phyloP scores from a whole-genome alignment of 2,797 vertebrate genomes.

The Telmatherina bonti region DNA sequence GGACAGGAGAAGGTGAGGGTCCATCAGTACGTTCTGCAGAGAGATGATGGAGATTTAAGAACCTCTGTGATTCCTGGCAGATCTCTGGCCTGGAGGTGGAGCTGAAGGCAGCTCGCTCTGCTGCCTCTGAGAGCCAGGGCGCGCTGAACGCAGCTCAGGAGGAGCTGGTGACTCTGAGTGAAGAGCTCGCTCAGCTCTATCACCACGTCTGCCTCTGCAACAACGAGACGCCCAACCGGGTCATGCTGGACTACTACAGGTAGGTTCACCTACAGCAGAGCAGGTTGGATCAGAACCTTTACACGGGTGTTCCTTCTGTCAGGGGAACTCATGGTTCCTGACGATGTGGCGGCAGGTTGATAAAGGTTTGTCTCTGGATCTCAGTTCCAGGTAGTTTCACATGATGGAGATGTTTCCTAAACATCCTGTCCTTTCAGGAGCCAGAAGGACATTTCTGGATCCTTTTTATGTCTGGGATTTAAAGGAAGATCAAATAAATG shows the following conservation, averaged over 20 bases:
- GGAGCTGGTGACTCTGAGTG: conserved; percentile 93
- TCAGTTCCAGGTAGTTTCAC: too few species aligned
- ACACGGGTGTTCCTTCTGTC: too few species aligned
- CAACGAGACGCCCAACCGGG: conserved; percentile 95
- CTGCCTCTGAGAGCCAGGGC: conserved; percentile 88
- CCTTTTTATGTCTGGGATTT: too few species aligned
- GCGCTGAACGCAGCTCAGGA: conserved; percentile 93
- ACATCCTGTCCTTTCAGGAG: too few species aligned
- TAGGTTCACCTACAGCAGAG: conserved; percentile 9
- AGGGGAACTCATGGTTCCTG: too few species aligned
- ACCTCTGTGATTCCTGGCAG: conserved; percentile 27
- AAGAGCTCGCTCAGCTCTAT: conserved; percentile 97
- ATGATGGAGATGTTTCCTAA: too few species aligned
- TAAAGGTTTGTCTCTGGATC: too few species aligned
- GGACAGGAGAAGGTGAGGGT: conserved; percentile 84
- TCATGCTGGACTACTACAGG: conserved; percentile 97
- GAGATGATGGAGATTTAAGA: neutral
- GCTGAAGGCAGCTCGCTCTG: conserved; percentile 83
- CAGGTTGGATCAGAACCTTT: too few species aligned
- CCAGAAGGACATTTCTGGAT: too few species aligned
- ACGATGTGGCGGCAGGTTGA: too few species aligned
- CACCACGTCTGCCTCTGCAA: conserved; percentile 98
- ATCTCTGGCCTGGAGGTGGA: conserved; percentile 85
- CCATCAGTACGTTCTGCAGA: too few species aligned
- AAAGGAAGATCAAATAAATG: too few species aligned